Base-by-base conservation (phyloP, 1,140 invertebrate genomes). In the Nylanderia fulva region DNA sequence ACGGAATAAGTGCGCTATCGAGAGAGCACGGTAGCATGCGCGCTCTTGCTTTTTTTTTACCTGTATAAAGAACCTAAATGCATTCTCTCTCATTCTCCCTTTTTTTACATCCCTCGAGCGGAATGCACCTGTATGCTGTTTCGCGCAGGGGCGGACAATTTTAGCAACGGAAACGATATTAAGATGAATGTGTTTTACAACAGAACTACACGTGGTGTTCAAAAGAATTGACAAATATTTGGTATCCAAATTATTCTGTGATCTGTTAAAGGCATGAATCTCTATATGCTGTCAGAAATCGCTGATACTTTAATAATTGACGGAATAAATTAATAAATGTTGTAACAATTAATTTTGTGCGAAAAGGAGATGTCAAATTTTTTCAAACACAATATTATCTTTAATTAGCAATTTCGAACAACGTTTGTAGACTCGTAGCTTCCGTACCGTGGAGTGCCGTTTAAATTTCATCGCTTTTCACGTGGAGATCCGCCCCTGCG, bases 1-100 rank as follows among this genome's bases (percentile, higher is more conserved):
- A 33, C 21, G 82, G 56, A 82, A 68, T 24, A 42, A 74, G 66
- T 68, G 21, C 42, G 68, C 72, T 88, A 85, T 86, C 74, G 72
- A 85, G 68, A 68, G 64, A 69, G 39, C 8, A 29, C 68, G 45
- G 68, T 71, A 54, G 42, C 68, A 45, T 52, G 42, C 24, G 24
- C 42, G 5, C 9, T 71, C 11, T 2, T 9, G n/a, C 11, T 18
- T 60, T 80, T 24, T 8, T 69, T 56, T 56, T 21, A 2, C 39
- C 21, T 9, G 11, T 69, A 39, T 13, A 39, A n/a, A 42, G 63
- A 69, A 13, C 58, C 27, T 9, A 45, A 71, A 39, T 42, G 13
- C 18, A 15, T 77, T 24, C 27, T 64, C 36, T 42, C 13, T 21
- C 29, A 33, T 9, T 66, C 36, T 45, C 39, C 13, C 66, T 42